A percentile compares a stretch with the other conserved stretches of the same genome.
Conservation (phyloP, 1,140 invertebrate species). For the Acromyrmex heyeri region DNA sequence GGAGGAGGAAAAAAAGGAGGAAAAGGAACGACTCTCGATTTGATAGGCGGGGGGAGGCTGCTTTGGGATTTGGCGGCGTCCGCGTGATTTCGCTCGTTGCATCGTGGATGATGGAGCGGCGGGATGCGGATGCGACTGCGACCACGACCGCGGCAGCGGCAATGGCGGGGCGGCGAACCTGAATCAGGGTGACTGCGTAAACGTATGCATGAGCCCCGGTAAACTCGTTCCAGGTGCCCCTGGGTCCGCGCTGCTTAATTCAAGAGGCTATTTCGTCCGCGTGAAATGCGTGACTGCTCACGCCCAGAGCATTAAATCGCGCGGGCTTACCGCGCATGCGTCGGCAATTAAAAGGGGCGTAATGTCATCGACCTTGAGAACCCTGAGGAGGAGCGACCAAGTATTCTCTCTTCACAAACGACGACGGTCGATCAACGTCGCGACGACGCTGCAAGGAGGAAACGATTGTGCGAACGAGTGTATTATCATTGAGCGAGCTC, state of each 20-base stretch:
- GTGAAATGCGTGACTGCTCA: slow-evolving; percentile 69
- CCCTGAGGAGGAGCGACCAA: slow-evolving; percentile 52
- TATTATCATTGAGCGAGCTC: slow-evolving; percentile 31
- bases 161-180: slow-evolving; percentile 29
- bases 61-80: slow-evolving; percentile 13
- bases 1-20: background rate
- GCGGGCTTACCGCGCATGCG: slow-evolving; percentile 58
- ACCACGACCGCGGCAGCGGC: background rate
- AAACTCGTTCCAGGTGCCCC: slow-evolving; percentile 70
- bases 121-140: background rate
- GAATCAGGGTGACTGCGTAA: slow-evolving; percentile 68
- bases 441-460: slow-evolving; percentile 30
- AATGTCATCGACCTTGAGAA: slow-evolving; percentile 70
- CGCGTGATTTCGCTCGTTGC: background rate
- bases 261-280: slow-evolving; percentile 66
- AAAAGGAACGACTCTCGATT: slow-evolving; percentile 26
- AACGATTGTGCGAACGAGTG: slow-evolving; percentile 53
- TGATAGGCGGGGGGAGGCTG: background rate
- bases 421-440: slow-evolving; percentile 56
- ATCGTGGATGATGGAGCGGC: slow-evolving; percentile 20
- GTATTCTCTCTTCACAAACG: slow-evolving; percentile 34
- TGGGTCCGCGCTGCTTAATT: slow-evolving; percentile 68
- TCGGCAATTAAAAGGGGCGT: slow-evolving; percentile 67
- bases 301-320: slow-evolving; percentile 64
- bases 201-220: slow-evolving; percentile 70